Percentiles rank a stretch among this genome's conserved stretches.
Conservation (phyloP, 35 echinoderm and acorn worm species). For the Patiria miniata region DNA sequence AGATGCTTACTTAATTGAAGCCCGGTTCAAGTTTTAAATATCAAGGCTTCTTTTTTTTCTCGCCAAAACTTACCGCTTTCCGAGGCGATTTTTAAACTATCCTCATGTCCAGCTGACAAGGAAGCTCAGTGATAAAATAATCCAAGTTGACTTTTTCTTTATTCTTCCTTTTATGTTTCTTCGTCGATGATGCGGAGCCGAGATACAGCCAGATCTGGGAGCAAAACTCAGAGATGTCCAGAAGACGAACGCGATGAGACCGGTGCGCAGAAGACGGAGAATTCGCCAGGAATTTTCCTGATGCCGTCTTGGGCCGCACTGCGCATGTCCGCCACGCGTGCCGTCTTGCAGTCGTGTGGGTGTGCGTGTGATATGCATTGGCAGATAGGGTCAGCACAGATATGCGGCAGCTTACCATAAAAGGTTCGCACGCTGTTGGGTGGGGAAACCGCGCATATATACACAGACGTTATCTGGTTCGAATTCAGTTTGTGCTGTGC, state of each 20-base stretch:
- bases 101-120: not conserved
- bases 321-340: not conserved
- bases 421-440: conserved; percentile 15
- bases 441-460: not conserved
- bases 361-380: too few relatives aligned
- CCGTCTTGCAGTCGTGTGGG: too few relatives aligned
- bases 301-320: not conserved
- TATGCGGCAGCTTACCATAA: conserved; percentile 8
- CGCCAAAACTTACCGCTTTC: not conserved
- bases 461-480: too few relatives aligned
- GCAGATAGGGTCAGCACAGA: not conserved
- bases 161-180: not conserved
- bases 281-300: not conserved
- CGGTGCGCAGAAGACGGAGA: not conserved
- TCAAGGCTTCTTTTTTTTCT: not conserved
- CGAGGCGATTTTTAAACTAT: not conserved
- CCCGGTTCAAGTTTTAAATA: not conserved
- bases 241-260: not conserved
- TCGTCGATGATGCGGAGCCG: not conserved
- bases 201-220: not conserved
- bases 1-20: too few relatives aligned
- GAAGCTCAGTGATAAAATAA: not conserved
- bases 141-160: not conserved
- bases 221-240: not conserved
- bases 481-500: too few relatives aligned